These are phyloP conservation scores for Salticus scenicus DNA, from an alignment of 2,888 invertebrate genomes.

Conservation along the genomic window DNA sequence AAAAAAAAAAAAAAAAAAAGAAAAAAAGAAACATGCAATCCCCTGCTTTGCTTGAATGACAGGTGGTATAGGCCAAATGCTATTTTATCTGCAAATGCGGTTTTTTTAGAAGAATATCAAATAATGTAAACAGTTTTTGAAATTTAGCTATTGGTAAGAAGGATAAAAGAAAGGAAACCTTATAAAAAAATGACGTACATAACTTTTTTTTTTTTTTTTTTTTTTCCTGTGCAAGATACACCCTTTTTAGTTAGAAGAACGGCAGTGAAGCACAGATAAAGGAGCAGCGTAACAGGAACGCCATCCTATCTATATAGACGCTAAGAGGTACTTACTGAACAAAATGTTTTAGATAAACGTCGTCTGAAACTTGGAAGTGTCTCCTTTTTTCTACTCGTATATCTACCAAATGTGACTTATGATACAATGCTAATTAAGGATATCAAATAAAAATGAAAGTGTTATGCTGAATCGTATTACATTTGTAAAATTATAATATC, in stretches of 20 bases:
- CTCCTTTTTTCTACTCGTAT: neutral
- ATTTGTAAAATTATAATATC: too few species aligned
- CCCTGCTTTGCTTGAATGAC: neutral
- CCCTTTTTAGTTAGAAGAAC: neutral
- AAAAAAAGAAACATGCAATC: constrained; percentile 4
- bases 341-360: constrained; percentile 26
- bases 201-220: too few species aligned
- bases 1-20: too few species aligned
- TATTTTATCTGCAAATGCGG: neutral
- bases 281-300: neutral
- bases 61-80: neutral
- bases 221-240: neutral
- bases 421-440: too few species aligned
- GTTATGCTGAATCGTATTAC: too few species aligned
- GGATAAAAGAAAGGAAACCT: neutral
- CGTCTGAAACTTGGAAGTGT: neutral
- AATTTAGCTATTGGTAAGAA: neutral
- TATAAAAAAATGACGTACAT: too few species aligned
- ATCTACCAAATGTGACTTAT: too few species aligned
- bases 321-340: constrained; percentile 56
- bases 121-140: neutral
- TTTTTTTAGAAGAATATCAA: neutral
- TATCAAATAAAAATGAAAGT: too few species aligned
- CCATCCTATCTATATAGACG: constrained; percentile 41
- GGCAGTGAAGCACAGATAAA: neutral